Base-by-base conservation (phyloP, 2,113 vertebrate genomes). In the Cryptomyrus ogoouensis region DNA sequence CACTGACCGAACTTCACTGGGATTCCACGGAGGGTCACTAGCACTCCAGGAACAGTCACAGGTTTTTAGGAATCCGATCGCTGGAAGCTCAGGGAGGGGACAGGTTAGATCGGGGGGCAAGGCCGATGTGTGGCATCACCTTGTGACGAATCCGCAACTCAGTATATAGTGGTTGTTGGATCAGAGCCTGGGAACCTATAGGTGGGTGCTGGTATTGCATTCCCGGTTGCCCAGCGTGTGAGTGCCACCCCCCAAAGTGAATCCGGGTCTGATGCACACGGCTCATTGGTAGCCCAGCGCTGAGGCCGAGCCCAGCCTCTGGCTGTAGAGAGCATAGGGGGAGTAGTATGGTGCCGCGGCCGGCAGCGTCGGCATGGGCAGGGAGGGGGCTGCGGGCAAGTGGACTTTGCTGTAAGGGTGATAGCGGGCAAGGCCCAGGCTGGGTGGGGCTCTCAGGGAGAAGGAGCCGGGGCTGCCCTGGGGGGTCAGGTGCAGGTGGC, bases 321-420 rank as follows among this genome's bases (percentile, higher is more conserved):
- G 98, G 95, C 98, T 97, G 91, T 99, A 99, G 93, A 99, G 96
- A 77, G 98, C 96, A 3, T 99, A 99, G 0, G 97, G 98, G 5
- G 98, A 98, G 94, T 99, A 99, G 96, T 98, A 99, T 24, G 97
- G 97, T 94, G 97, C 96, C 1, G 97, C 94, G 31, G 97, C 95
- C 89, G 94, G 94, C 92, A 98, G 96, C 86, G 98, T 97, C 91
- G 96, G 97, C 94, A 99, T 95, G 1, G 97, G 96, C 91, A 99
- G 95, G n/a, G 97, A 95, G 3, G 96, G 96, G 5, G 97, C 96
- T 1, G 96, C 93, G 87, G 98, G 95, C 92, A 99, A 96, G 87
- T 97, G 97, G 95, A 97, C 97, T 94, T 99, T 99, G 94, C 97
- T 97, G 83, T 99, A 99, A 0, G 98, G 98, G 89, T 99, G 98